Percentiles rank a stretch among this genome's conserved stretches.
Conservation (phyloP, 2,113 vertebrate species). For the Euleptes europaea region DNA sequence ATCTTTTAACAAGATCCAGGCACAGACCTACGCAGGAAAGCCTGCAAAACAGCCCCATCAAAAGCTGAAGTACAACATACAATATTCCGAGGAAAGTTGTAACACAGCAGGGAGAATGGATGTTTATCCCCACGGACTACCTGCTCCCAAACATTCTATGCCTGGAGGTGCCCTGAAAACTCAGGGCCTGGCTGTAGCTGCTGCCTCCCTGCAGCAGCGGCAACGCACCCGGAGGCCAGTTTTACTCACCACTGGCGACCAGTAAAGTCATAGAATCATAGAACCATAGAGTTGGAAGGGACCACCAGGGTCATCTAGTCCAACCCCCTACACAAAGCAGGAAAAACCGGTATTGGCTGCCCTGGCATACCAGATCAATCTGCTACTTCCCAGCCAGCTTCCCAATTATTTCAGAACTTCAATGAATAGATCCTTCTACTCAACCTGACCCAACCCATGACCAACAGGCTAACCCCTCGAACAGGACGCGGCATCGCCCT, state of each 20-base stretch:
- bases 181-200: neutral
- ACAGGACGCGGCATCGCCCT: neutral
- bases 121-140: neutral
- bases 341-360: too few species aligned
- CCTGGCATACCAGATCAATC: too few species aligned
- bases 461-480: too few species aligned
- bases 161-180: neutral
- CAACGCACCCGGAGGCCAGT: neutral
- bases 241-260: neutral
- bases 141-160: neutral
- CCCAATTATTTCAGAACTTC: neutral
- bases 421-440: neutral
- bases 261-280: neutral
- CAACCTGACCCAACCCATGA: neutral
- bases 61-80: neutral
- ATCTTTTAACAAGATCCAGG: slow-evolving; percentile 83
- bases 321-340: too few species aligned
- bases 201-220: neutral
- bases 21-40: slow-evolving; percentile 82
- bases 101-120: neutral
- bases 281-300: too few species aligned
- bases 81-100: neutral
- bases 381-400: neutral
- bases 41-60: slow-evolving; percentile 65
- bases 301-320: too few species aligned